Evolutionary conservation across 1,140 invertebrate species (phyloP), one percentile per base, ranked within the genome.

Genomic region (Bombus affinis): DNA sequence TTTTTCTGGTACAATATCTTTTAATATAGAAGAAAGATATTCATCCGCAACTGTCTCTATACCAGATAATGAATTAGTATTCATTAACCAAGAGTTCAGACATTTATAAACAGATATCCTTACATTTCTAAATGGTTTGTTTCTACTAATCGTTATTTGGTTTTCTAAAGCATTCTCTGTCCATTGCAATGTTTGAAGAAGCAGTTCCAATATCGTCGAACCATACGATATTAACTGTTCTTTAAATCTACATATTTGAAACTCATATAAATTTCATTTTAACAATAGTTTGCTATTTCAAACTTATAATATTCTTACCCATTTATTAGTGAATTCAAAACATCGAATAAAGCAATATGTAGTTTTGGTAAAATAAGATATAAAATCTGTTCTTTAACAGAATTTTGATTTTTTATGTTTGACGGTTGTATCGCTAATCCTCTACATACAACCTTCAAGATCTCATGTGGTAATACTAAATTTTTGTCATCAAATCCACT

Each of bases 261-360:
- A 47, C 15, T 65, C 32, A 32, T n/a, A 62, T 66, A 44, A 42
- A 70, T 77, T 62, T 28, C 12, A 68, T 53, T 8, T 2, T 37
- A 57, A 42, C 0, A 32, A 70, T 35, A 53, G 57, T 74, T 37
- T 65, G 28, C 18, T 65, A 22, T 13, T 37, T 5, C 12, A 12
- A 66, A 80, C 13, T 42, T 35, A 81, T 79, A 22, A 73, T 73
- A 62, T 66, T 81, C 80, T 42, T 90, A 94, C 94, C 93, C 90
- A 71, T 86, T 78, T 80, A 95, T 92, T 15, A 95, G 87, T 10
- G 90, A 79, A 66, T 93, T 74, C 3, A 94, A 86, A 71, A 94
- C 89, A n/a, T 78, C 62, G 9, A 93, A 86, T 47, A 94, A 91
- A 44, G 88, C 88, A 13, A 91, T 83, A 68, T 94, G 90, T 22